Conservation (phyloP, 2,888 invertebrate species). For the Tetragnatha montana region DNA sequence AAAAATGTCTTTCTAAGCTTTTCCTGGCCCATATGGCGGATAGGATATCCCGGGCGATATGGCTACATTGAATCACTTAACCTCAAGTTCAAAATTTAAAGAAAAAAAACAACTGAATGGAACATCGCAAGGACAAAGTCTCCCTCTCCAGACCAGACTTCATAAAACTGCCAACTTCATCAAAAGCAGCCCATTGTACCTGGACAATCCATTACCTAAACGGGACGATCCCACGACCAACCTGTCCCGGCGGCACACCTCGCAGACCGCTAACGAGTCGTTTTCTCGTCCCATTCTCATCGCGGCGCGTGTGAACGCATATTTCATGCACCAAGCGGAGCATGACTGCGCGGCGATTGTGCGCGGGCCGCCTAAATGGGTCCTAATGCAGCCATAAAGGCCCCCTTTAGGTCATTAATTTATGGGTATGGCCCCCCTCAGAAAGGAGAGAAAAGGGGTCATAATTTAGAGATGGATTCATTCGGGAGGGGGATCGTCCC, state of each 20-base stretch:
- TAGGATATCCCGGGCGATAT: too few relatives aligned
- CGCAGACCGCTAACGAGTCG: neutral
- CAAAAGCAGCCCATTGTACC: too few relatives aligned
- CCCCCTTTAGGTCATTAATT: slow-evolving; percentile 61
- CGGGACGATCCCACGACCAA: too few relatives aligned
- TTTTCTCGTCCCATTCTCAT: slow-evolving; percentile 6
- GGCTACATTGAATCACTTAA: too few relatives aligned
- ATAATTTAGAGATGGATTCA: slow-evolving; percentile 69
- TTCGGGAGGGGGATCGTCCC: slow-evolving; percentile 41
- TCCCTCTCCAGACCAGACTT: too few relatives aligned
- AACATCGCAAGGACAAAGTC: too few relatives aligned
- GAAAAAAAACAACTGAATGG: too few relatives aligned
- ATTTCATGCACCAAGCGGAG: slow-evolving; percentile 67
- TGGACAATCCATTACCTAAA: too few relatives aligned
- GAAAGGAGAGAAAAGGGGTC: slow-evolving; percentile 31
- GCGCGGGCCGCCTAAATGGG: slow-evolving; percentile 22
- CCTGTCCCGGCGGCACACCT: neutral
- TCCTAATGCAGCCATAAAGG: slow-evolving; percentile 14
- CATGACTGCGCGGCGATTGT: slow-evolving; percentile 58
- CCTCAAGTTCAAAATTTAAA: too few relatives aligned
- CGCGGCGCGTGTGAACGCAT: slow-evolving; percentile 61
- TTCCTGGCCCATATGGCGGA: too few relatives aligned
- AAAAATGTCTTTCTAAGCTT: too few relatives aligned
- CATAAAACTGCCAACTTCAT: too few relatives aligned
- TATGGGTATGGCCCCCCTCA: slow-evolving; percentile 60